Base-by-base conservation (phyloP, 30 jellyfish, hydroid and myxozoan species). In the Sanderia malayensis region DNA sequence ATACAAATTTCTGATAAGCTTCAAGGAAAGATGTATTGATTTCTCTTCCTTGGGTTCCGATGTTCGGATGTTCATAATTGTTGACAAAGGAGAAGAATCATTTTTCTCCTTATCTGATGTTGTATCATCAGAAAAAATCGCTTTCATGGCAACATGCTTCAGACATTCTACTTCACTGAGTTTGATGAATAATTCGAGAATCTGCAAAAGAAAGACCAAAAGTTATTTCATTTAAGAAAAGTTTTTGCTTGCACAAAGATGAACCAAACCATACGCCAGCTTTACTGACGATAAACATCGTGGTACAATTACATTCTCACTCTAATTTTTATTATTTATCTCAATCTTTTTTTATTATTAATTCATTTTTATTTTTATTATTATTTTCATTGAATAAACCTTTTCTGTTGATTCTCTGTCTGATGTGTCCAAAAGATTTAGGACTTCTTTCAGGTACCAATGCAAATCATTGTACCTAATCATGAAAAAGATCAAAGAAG, bases 331-430 rank as follows among this genome's bases (percentile, higher is more conserved):
- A n/a, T n/a, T n/a, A n/a, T n/a, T n/a, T n/a, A n/a, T n/a, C n/a
- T n/a, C n/a, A n/a, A n/a, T n/a, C n/a, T n/a, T n/a, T n/a, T n/a
- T n/a, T n/a, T n/a, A n/a, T n/a, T n/a, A n/a, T n/a, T n/a, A n/a
- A n/a, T n/a, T n/a, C n/a, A n/a, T n/a, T n/a, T n/a, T n/a, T n/a
- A n/a, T n/a, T n/a, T n/a, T n/a, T n/a, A n/a, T n/a, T n/a, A n/a
- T n/a, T n/a, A n/a, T n/a, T n/a, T n/a, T n/a, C n/a, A n/a, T n/a
- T 4, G 13, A 4, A 37, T 13, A 62, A 19, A 78, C 59, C 69
- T 78, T 78, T 17, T 78, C 89, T 13, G 55, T 44, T 44, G 80
- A 34, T 47, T 78, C 89, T 65, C 24, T 71, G 8, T 67, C 81
- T 10, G 75, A 44, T 3, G 69, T 37, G 52, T 53, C 25, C 21